Evolutionary conservation across 2,797 vertebrate species (phyloP), one percentile per base, ranked within the genome.

Genomic region (Spinibarbus caldwelli): DNA sequence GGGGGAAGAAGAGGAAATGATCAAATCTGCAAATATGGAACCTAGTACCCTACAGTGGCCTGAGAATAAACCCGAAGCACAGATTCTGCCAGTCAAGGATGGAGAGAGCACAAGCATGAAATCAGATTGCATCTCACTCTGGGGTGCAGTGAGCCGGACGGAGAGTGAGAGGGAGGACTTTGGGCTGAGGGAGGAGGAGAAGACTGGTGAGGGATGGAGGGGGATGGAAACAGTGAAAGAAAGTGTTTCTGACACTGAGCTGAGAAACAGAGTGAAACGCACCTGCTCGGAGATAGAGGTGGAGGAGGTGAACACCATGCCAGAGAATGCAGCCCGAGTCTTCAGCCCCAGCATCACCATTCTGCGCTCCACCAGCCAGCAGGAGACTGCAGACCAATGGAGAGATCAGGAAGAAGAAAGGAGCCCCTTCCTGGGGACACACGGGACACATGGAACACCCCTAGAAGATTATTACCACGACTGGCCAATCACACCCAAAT

Each of bases 341-440:
- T 97, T 96, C 0, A 93, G 92, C 78, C 96, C 96, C 3, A 89
- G 80, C 9, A 76, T 92, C 47, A 92, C 88, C 0, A 34, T 90
- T 47, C 85, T 92, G 31, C 84, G 15, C 15, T 80, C 89, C 23
- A 71, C 49, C 75, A 87, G 66, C 29, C 85, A 68, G 21, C 87
- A 41, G 86, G 85, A 83, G 52, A 92, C 17, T 77, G 81, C 84
- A 2, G 88, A 62, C n/a, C 83, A 80, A 41, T 91, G 92, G 94
- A 80, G 76, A 62, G 21, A 45, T 70, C n/a, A n/a, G n/a, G 90
- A 90, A 31, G 86, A 93, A 67, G 83, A 92, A 82, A 92, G 90
- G 81, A 90, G 86, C 2, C 78, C 90, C 29, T 93, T 95, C 83
- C 78, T 95, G 0, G 83, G 87, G 64, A 0, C 70, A 0, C 0